Conservation (phyloP, 2,797 vertebrate genomes). For the Propithecus perrieri region DNA sequence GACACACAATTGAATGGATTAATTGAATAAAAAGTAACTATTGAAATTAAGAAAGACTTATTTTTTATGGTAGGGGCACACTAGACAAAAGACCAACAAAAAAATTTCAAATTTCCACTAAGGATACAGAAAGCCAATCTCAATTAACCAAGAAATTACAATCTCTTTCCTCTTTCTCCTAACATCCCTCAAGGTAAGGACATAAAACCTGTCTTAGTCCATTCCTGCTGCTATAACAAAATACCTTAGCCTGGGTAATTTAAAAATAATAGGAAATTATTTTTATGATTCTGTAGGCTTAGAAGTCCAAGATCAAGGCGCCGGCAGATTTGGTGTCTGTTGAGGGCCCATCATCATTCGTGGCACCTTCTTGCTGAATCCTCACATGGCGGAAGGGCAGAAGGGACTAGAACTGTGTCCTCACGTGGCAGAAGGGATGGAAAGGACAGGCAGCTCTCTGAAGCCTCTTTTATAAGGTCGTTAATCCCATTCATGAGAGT, state of each 20-base stretch:
- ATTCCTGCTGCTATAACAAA: not conserved
- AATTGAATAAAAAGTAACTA: not conserved
- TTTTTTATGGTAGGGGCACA: not conserved
- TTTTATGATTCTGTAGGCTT: not conserved
- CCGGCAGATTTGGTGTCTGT: too few relatives aligned
- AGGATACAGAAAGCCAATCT: not conserved
- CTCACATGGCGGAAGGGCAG: not conserved
- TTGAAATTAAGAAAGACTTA: not conserved
- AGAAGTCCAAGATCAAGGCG: not conserved
- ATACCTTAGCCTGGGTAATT: not conserved
- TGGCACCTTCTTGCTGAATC: not conserved
- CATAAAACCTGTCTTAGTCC: not conserved
- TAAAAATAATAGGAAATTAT: not conserved
- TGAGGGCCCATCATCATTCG: too few relatives aligned
- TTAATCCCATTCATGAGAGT: not conserved
- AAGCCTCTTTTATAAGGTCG: not conserved
- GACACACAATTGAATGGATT: not conserved
- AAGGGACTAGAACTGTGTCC: not conserved
- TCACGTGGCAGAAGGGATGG: not conserved
- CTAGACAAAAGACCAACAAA: not conserved
- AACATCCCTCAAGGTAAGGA: not conserved
- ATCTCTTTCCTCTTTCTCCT: not conserved
- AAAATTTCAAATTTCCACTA: not conserved
- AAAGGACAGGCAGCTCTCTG: fast-evolving
- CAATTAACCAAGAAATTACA: not conserved